These are phyloP conservation scores for Vollenhovia emeryi DNA, from an alignment of 1,140 invertebrate genomes.

Conservation along the genomic window DNA sequence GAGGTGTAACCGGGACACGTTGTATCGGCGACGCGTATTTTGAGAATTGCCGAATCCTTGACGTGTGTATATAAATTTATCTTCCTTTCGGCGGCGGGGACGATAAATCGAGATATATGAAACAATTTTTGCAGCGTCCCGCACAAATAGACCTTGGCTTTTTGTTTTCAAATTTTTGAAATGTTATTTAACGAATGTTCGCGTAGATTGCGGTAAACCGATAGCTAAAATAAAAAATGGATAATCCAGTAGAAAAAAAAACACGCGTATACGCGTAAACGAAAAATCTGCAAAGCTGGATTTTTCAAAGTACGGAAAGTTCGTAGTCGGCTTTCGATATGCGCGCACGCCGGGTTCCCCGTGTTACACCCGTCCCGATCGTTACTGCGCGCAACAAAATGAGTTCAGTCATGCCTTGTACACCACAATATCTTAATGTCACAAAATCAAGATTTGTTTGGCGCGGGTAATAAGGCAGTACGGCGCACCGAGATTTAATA, in stretches of 20 bases:
- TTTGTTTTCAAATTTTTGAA: not conserved
- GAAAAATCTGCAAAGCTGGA: conserved; percentile 34
- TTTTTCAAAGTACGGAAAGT: conserved; percentile 2
- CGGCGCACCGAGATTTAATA: conserved; percentile 22
- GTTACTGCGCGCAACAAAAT: not conserved
- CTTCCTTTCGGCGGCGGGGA: not conserved
- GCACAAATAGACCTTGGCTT: not conserved
- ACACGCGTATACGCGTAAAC: not conserved
- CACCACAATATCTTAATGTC: conserved; percentile 10
- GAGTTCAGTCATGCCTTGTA: not conserved
- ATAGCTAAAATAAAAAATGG: conserved; percentile 43
- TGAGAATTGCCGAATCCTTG: not conserved
- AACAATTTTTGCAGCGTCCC: not conserved
- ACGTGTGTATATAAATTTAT: not conserved
- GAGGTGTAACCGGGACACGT: too few relatives aligned
- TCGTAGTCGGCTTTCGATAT: not conserved
- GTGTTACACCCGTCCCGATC: not conserved
- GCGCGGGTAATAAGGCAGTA: conserved; percentile 18
- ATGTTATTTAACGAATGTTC: conserved; percentile 18
- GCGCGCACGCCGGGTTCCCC: not conserved
- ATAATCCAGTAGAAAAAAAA: conserved; percentile 30
- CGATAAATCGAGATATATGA: not conserved
- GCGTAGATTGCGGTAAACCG: conserved; percentile 22
- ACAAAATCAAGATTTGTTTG: not conserved
- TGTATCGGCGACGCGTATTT: not conserved